These are phyloP conservation scores for Pterocles burchelli DNA, from an alignment of 2,113 vertebrate species.

Conservation along the genomic window DNA sequence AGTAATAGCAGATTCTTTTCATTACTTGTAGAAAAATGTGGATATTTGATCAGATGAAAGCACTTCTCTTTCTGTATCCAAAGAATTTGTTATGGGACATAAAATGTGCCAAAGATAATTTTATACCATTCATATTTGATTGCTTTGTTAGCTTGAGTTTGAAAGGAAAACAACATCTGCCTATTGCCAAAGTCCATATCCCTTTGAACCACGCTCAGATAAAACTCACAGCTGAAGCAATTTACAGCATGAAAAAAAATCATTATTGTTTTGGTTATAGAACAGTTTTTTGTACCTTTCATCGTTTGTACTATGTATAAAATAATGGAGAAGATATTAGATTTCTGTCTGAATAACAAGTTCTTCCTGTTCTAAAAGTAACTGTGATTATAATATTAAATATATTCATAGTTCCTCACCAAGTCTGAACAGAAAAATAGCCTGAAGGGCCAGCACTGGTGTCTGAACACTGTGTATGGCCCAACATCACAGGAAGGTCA, in stretches of 20 bases:
- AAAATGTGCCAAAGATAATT: conserved; percentile 7
- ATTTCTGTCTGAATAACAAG: background rate
- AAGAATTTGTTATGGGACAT: background rate
- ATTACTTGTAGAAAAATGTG: background rate
- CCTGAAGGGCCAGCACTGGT: fast-evolving
- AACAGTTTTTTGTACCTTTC: background rate
- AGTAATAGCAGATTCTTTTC: background rate
- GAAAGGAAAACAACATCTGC: conserved; percentile 21
- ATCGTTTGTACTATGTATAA: background rate
- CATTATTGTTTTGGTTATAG: background rate
- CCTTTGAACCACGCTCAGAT: background rate
- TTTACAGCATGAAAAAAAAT: background rate
- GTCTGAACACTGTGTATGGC: background rate
- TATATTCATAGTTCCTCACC: background rate
- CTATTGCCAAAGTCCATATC: conserved; percentile 17
- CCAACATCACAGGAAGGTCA: background rate
- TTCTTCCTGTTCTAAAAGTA: background rate
- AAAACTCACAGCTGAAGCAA: conserved; percentile 19
- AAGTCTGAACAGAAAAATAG: background rate
- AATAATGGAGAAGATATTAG: background rate
- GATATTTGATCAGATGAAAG: background rate
- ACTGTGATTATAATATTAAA: background rate
- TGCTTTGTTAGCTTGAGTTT: conserved; percentile 8
- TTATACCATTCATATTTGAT: conserved; percentile 25
- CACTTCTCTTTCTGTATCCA: background rate